These are phyloP conservation scores for Xenotilapia caudafasciata DNA, from an alignment of 2,113 vertebrate genomes.

Conservation along the genomic window DNA sequence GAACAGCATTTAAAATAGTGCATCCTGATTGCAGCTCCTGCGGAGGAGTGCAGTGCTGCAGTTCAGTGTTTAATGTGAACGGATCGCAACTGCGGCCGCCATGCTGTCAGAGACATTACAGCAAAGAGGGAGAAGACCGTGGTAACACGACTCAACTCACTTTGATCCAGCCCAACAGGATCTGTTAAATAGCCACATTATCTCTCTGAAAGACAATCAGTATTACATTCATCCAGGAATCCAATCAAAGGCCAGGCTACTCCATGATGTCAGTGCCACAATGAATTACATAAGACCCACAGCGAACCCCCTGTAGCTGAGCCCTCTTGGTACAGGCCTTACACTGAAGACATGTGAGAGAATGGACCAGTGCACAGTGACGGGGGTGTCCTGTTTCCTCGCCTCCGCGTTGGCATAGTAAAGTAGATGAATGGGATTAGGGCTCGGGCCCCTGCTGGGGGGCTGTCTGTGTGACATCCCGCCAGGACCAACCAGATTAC, in stretches of 20 bases:
- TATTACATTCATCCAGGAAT: not conserved
- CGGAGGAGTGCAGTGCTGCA: not conserved
- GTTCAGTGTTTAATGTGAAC: not conserved
- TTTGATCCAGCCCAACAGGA: not conserved
- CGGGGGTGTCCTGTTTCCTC: not conserved
- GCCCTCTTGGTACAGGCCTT: conserved; percentile 1
- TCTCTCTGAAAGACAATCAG: not conserved
- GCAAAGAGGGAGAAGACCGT: not conserved
- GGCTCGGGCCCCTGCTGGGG: conserved; percentile 1
- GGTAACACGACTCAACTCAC: not conserved
- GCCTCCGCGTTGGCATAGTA: not conserved
- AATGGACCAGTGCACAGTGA: not conserved
- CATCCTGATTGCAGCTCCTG: not conserved
- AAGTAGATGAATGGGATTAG: conserved; percentile 61
- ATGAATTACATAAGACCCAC: not conserved
- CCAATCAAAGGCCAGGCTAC: not conserved
- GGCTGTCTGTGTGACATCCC: conserved; percentile 29
- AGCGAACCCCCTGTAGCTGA: not conserved
- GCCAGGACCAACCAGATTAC: conserved; percentile 46
- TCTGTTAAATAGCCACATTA: not conserved
- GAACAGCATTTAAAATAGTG: not conserved
- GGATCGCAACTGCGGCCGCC: not conserved
- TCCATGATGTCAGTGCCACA: not conserved
- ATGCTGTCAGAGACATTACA: not conserved
- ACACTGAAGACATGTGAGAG: not conserved